Evolutionary conservation across 2,888 invertebrate species (phyloP), one percentile per base, ranked within the genome.

Genomic region (Pheosia gnoma): DNA sequence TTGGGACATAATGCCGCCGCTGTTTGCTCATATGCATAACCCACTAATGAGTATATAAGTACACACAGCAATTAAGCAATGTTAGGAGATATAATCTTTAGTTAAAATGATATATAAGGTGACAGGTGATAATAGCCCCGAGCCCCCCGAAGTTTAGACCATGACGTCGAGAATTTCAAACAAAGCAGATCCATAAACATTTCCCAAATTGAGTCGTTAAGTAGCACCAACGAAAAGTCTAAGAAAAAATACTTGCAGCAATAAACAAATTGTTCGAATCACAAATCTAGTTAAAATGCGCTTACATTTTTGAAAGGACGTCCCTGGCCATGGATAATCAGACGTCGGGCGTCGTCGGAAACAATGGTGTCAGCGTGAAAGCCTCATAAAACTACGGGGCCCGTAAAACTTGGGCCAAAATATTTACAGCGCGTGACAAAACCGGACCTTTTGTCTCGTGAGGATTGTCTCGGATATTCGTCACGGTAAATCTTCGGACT

Each of bases 381-480:
- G 88, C 79, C 81, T 83, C 92, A 87, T 92, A 92, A 93, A 93
- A 88, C 88, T 90, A 87, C 86, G 87, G 85, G 82, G 70, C 81
- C 85, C 81, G 86, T 89, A 86, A 89, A 88, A 83, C 81, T 74
- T 84, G 80, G 89, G 90, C 93, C 90, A 92, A 93, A 93, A 93
- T 92, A 93, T 92, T 93, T 92, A 93, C 92, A 81, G 84, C 88
- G 90, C 91, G 90, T 92, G 91, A 91, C 92, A 91, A 93, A 91
- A 86, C 77, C 72, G 77, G 63, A 74, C 78, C 55, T 83, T 89
- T 91, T 92, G 91, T 92, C 88, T 90, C 78, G 79, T 60, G 64
- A 82, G 85, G 86, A 86, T 85, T 86, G 90, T 90, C 87, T 87
- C 85, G 86, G 72, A 81, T 77, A 91, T 93, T 92, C 84, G 93